Percentiles rank a stretch among this genome's conserved stretches.
These are phyloP conservation scores for Chloroceryle aenea DNA, from an alignment of 2,113 vertebrate species.

Conservation along the genomic window DNA sequence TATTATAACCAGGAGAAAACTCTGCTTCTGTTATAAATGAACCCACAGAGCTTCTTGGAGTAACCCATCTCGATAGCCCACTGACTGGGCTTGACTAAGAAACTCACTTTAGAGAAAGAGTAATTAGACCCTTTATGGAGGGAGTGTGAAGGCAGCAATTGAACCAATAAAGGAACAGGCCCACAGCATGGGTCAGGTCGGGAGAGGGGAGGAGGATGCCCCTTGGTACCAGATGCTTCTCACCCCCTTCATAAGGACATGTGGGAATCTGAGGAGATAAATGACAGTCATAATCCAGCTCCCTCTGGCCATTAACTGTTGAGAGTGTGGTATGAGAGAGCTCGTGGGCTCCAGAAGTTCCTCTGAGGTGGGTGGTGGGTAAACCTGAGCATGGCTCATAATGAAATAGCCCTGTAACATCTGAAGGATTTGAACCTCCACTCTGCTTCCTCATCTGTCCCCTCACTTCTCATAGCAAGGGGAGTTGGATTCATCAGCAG, in stretches of 20 bases:
- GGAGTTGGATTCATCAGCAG: background rate
- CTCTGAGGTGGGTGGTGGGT: background rate
- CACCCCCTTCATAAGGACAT: background rate
- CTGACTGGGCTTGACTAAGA: background rate
- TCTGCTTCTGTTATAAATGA: background rate
- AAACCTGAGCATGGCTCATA: fast-evolving
- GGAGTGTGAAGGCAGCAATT: background rate
- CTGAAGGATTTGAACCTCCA: background rate
- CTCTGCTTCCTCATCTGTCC: background rate
- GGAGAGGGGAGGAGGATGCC: background rate
- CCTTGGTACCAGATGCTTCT: background rate
- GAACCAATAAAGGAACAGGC: background rate
- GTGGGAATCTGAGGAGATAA: background rate
- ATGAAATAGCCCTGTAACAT: background rate
- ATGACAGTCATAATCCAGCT: background rate
- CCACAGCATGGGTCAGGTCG: background rate
- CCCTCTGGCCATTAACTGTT: background rate
- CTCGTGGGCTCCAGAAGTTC: background rate
- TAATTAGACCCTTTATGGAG: background rate
- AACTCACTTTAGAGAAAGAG: background rate
- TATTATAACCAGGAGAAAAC: background rate
- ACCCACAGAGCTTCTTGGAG: background rate
- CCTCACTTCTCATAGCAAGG: background rate
- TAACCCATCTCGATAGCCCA: background rate
- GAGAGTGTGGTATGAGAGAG: background rate